Evolutionary conservation across 2,888 invertebrate species (phyloP).

Genomic region (Nomada fabriciana): DNA sequence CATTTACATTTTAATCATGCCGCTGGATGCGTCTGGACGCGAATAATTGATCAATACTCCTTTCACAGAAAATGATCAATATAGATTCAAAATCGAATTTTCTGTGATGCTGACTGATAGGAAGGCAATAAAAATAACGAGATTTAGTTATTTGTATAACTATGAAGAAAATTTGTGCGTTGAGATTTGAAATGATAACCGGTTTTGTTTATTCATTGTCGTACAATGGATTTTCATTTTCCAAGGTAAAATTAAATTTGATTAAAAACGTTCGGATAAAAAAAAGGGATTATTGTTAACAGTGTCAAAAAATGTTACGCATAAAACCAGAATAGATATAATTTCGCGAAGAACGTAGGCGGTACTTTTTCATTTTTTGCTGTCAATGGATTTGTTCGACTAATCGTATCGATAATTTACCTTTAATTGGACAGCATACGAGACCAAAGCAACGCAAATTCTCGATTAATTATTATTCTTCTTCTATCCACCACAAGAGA

Average conservation of each 20-base stretch:
- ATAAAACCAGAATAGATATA: no score
- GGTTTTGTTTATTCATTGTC: background rate
- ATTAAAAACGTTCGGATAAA: no score
- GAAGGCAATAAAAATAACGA: background rate
- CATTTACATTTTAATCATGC: conserved; percentile 65
- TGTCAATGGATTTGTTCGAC: conserved; percentile 11
- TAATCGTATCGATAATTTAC: conserved; percentile 8
- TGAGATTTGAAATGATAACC: no score
- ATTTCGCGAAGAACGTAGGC: no score
- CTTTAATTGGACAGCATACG: conserved; percentile 18
- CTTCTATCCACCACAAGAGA: background rate
- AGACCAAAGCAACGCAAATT: conserved; percentile 33
- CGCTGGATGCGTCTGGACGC: conserved; percentile 26
- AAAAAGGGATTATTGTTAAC: no score
- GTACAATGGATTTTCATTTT: background rate
- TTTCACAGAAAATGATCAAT: conserved; percentile 34
- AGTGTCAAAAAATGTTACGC: no score
- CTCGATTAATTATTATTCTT: conserved; percentile 40
- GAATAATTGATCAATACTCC: conserved; percentile 49
- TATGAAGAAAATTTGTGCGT: no score
- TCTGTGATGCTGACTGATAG: conserved; percentile 10
- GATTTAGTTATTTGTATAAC: no score
- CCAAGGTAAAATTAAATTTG: no score
- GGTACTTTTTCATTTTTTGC: background rate
- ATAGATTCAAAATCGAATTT: conserved; percentile 7